Evolutionary conservation across 2,797 vertebrate species (phyloP).

Genomic region (Alauda arvensis): DNA sequence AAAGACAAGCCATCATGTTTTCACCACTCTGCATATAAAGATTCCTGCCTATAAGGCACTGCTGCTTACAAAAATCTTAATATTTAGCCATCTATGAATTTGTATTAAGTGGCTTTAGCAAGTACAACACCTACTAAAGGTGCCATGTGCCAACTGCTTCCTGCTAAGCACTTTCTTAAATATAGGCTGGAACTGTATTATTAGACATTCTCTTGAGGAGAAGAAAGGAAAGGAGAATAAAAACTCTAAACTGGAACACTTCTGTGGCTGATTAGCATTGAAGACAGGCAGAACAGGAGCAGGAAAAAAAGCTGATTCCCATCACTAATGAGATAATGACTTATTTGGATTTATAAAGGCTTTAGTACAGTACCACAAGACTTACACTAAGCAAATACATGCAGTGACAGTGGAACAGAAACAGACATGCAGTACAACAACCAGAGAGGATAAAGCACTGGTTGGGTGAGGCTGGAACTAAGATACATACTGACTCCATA

Average conservation of each 20-base stretch:
- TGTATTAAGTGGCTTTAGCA: neutral
- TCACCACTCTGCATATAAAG: neutral
- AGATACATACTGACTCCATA: neutral
- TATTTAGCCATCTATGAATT: neutral
- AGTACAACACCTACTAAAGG: neutral
- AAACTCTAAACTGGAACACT: neutral
- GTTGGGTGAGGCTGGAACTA: neutral
- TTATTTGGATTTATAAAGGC: neutral
- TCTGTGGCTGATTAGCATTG: neutral
- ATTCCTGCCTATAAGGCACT: neutral
- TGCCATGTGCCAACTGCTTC: neutral
- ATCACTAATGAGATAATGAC: neutral
- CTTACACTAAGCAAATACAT: neutral
- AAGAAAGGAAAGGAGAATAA: neutral
- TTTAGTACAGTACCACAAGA: neutral
- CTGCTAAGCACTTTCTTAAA: neutral
- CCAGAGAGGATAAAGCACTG: neutral
- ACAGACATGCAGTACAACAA: neutral
- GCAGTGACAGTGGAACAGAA: neutral
- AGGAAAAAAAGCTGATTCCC: neutral
- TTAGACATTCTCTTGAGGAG: neutral
- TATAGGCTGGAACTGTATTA: neutral
- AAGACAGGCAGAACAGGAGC: neutral
- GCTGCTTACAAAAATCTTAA: neutral
- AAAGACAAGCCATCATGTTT: conserved; percentile 6